These are phyloP conservation scores for Esperia sulphurella DNA, from an alignment of 2,888 invertebrate species.

Conservation along the genomic window DNA sequence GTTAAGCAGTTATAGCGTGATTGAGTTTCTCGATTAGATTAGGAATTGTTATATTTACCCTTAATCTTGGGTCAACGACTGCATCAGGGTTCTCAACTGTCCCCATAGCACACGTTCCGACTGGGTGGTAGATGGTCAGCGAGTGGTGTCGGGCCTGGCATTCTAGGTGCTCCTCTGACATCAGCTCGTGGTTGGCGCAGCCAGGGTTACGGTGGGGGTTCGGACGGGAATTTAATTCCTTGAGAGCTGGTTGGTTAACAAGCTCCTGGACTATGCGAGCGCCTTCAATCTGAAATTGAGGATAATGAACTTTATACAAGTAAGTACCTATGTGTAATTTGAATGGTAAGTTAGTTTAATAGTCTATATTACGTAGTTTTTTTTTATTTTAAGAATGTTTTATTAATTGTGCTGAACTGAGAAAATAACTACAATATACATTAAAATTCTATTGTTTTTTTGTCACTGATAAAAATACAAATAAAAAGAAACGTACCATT, in stretches of 20 bases:
- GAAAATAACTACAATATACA: no score
- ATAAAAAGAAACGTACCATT: conserved; percentile 75
- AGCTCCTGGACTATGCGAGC: conserved; percentile 83
- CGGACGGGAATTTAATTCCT: conserved; percentile 79
- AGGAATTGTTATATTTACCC: conserved; percentile 27
- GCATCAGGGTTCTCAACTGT: conserved; percentile 70
- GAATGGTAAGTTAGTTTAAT: no score
- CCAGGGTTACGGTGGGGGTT: conserved; percentile 83
- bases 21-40: no score
- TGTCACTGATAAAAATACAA: neutral
- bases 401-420: no score
- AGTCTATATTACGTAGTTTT: no score
- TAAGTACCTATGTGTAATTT: no score
- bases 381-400: no score
- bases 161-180: conserved; percentile 87
- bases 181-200: conserved; percentile 79
- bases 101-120: conserved; percentile 91
- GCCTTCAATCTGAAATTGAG: conserved; percentile 82
- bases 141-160: conserved; percentile 88
- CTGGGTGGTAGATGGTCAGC: conserved; percentile 89
- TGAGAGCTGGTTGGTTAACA: conserved; percentile 80
- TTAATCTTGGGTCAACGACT: conserved; percentile 85
- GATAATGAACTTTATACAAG: no score
- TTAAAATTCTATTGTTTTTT: no score
- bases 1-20: no score